A percentile compares a stretch with the other conserved stretches of the same genome.
Evolutionary conservation across 2,113 vertebrate species (phyloP).

Genomic region (Megaceryle torquata): DNA sequence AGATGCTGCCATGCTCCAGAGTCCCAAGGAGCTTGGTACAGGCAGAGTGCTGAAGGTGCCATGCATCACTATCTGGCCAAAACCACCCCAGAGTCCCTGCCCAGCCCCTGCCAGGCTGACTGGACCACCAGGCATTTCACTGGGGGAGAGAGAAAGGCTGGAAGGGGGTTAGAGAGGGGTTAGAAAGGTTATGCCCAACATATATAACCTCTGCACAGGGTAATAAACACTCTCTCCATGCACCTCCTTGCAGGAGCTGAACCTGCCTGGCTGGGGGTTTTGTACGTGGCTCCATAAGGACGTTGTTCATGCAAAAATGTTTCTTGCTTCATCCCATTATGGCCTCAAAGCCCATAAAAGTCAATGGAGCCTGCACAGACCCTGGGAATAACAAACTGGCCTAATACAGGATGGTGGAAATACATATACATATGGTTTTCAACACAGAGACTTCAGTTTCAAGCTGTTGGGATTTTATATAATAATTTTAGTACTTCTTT

Average conservation of each 20-base stretch:
- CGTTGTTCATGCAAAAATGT: background rate
- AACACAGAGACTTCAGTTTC: background rate
- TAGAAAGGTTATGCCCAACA: fast-evolving
- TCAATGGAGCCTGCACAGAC: background rate
- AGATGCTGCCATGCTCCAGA: background rate
- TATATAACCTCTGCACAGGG: background rate
- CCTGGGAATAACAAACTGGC: background rate
- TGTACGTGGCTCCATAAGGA: background rate
- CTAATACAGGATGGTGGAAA: background rate
- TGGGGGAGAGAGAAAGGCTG: background rate
- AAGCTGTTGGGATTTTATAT: background rate
- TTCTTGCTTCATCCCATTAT: background rate
- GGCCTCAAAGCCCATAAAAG: conserved; percentile 5
- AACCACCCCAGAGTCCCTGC: background rate
- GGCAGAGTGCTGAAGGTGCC: background rate
- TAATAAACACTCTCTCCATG: background rate
- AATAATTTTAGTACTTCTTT: background rate
- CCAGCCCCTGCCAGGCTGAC: background rate
- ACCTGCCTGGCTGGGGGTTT: background rate
- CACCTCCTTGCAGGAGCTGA: background rate
- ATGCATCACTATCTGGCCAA: fast-evolving
- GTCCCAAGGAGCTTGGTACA: background rate
- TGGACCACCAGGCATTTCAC: background rate
- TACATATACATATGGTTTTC: background rate
- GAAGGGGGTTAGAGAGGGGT: background rate